A percentile compares a stretch with the other conserved stretches of the same genome.
Conservation (phyloP, 1,140 invertebrate species). For the Coboldia fuscipes region DNA sequence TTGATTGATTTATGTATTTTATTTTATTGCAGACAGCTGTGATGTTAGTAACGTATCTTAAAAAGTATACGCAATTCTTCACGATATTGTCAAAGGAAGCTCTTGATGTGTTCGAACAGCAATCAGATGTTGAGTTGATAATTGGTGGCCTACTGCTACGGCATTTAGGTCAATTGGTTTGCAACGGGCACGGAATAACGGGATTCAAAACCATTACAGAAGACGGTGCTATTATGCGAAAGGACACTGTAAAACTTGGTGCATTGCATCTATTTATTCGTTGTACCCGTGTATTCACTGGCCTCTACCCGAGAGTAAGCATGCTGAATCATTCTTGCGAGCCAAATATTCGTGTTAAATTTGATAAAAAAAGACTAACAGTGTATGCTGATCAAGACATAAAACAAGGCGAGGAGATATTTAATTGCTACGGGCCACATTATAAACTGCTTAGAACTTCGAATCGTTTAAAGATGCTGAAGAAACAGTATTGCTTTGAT, state of each 20-base stretch:
- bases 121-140: constrained; percentile 1
- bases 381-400: constrained; percentile 12
- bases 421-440: constrained; percentile 18
- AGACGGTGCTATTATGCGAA: neutral
- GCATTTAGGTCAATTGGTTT: constrained; percentile 3
- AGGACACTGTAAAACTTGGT: neutral
- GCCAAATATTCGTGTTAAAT: constrained; percentile 2
- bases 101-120: neutral
- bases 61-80: constrained; percentile 1
- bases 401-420: constrained; percentile 13
- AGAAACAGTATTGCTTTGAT: constrained; percentile 13
- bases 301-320: constrained; percentile 2
- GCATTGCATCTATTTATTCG: neutral
- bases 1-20: neutral
- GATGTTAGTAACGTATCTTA: constrained; percentile 1
- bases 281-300: constrained; percentile 2
- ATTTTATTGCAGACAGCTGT: constrained; percentile 1
- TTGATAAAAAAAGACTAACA: constrained; percentile 1
- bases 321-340: constrained; percentile 4
- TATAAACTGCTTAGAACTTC: constrained; percentile 9
- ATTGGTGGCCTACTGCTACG: neutral
- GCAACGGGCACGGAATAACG: constrained; percentile 2
- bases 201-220: constrained; percentile 1
- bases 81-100: neutral
- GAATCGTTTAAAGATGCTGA: constrained; percentile 10